Percentiles rank a stretch among this genome's conserved stretches.
These are phyloP conservation scores for Chrysochloris asiatica DNA, from an alignment of 2,113 vertebrate species.

Conservation along the genomic window DNA sequence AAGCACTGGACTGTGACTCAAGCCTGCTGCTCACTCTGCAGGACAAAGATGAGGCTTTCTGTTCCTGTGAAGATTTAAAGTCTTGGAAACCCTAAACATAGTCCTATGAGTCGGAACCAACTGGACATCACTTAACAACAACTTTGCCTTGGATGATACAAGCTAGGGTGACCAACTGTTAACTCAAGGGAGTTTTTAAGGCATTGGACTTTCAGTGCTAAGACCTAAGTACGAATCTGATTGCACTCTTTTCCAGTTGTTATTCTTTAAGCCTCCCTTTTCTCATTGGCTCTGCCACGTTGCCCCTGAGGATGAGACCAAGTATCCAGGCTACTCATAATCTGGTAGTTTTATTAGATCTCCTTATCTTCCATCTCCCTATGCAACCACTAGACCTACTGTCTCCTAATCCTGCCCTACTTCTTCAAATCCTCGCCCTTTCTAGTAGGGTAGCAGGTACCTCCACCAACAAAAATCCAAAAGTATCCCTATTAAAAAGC, in stretches of 20 bases:
- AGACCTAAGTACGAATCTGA: not conserved
- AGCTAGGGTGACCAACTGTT: not conserved
- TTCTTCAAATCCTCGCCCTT: too few relatives aligned
- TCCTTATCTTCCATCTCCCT: not conserved
- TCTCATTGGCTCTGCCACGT: not conserved
- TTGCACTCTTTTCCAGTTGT: not conserved
- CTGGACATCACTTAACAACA: too few relatives aligned
- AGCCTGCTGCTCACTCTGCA: too few relatives aligned
- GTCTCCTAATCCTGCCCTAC: too few relatives aligned
- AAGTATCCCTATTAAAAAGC: not conserved
- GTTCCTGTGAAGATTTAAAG: too few relatives aligned
- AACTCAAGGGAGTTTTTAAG: fast-evolving
- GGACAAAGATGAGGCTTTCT: too few relatives aligned
- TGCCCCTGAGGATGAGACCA: not conserved
- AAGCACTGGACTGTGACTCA: too few relatives aligned
- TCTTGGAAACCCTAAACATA: too few relatives aligned
- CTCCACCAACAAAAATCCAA: not conserved
- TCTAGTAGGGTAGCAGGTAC: too few relatives aligned
- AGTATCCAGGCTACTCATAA: not conserved
- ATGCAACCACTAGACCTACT: too few relatives aligned
- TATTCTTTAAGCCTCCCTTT: not conserved
- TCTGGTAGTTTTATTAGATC: not conserved
- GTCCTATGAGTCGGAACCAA: too few relatives aligned
- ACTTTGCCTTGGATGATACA: not conserved
- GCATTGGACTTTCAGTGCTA: not conserved